A percentile compares a stretch with the other conserved stretches of the same genome.
phyloP scores from a whole-genome alignment of 2,113 vertebrate species.

The Lagopus muta region DNA sequence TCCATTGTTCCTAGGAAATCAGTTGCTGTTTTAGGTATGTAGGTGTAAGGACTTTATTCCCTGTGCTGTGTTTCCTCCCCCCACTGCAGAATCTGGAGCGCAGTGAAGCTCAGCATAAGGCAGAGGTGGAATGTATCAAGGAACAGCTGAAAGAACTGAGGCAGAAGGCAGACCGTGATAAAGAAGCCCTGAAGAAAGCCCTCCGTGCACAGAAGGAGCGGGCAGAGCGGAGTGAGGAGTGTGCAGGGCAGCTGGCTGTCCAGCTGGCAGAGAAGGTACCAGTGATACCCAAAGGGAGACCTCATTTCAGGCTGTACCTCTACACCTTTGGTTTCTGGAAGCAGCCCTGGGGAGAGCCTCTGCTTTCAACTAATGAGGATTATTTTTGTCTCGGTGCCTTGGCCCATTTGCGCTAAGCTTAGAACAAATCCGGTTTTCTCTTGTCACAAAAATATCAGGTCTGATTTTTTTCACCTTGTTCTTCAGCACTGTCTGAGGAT shows the following conservation, averaged over 20 bases:
- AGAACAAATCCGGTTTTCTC: constrained; percentile 14
- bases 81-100: constrained; percentile 84
- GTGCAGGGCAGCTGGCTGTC: constrained; percentile 77
- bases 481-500: not conserved
- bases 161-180: constrained; percentile 79
- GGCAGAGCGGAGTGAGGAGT: constrained; percentile 85
- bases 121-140: constrained; percentile 77
- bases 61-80: not conserved
- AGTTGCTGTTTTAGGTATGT: not conserved
- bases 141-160: constrained; percentile 82
- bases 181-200: constrained; percentile 88
- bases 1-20: not conserved
- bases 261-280: constrained; percentile 88
- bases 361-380: constrained; percentile 10
- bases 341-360: not conserved
- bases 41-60: not conserved
- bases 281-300: not conserved
- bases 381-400: constrained; percentile 38
- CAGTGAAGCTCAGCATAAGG: constrained; percentile 80
- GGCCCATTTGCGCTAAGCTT: constrained; percentile 45
- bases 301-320: not conserved
- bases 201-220: constrained; percentile 85
- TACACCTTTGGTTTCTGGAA: not conserved
- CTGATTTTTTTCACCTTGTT: not conserved
- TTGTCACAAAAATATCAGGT: not conserved